phyloP scores from a whole-genome alignment of 1,140 invertebrate species.

The Drosophila parvula region DNA sequence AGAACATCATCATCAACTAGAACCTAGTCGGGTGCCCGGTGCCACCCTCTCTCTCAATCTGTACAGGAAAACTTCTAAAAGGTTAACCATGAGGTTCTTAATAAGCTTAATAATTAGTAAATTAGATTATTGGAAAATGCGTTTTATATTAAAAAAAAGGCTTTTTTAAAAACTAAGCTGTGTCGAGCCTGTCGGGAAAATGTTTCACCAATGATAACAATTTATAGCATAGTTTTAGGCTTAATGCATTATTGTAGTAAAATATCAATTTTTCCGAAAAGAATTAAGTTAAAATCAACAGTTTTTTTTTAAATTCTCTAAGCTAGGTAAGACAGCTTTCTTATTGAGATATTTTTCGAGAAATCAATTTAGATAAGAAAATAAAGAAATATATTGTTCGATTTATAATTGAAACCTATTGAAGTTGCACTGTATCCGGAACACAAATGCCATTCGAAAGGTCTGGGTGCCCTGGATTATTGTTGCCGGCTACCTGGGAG shows the following conservation, averaged over 20 bases:
- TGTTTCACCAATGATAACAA: neutral
- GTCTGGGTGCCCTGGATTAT: slow-evolving; percentile 69
- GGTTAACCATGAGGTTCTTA: neutral
- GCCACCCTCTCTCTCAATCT: slow-evolving; percentile 2
- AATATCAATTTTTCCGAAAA: neutral
- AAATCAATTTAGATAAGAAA: too few species aligned
- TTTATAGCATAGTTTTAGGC: neutral
- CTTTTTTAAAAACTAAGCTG: too few species aligned
- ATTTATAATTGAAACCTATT: neutral
- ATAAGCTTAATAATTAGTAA: neutral
- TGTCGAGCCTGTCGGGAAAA: too few species aligned
- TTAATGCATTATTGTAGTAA: neutral
- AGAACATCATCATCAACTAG: slow-evolving; percentile 79
- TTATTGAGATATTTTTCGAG: too few species aligned
- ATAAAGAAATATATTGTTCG: too few species aligned
- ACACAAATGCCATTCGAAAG: slow-evolving; percentile 46
- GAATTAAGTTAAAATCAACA: neutral
- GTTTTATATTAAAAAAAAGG: neutral
- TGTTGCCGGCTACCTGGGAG: slow-evolving; percentile 63
- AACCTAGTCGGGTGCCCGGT: slow-evolving; percentile 29
- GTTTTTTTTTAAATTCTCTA: too few species aligned
- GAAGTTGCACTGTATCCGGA: slow-evolving; percentile 24
- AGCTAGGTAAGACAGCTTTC: too few species aligned
- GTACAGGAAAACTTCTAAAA: slow-evolving; percentile 15
- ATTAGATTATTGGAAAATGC: neutral